A percentile compares a stretch with the other conserved stretches of the same genome.
These are phyloP conservation scores for Albula goreensis DNA, from an alignment of 2,113 vertebrate species.

Conservation along the genomic window DNA sequence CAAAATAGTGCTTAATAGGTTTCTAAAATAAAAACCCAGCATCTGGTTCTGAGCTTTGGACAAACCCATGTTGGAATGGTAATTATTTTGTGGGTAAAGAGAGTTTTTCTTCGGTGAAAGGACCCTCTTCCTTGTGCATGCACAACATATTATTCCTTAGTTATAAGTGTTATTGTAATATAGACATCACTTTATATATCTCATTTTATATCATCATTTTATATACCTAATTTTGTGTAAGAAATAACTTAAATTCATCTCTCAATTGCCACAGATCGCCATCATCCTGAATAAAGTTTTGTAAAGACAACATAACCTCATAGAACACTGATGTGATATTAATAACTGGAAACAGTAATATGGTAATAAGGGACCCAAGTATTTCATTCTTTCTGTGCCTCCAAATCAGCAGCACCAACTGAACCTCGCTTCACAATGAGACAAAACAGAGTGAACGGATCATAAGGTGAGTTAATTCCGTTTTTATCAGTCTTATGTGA, in stretches of 20 bases:
- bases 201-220: too few relatives aligned
- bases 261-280: too few relatives aligned
- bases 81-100: background rate
- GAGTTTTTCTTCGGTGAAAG: background rate
- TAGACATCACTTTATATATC: too few relatives aligned
- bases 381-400: too few relatives aligned
- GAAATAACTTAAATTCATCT: too few relatives aligned
- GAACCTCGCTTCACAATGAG: background rate
- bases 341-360: too few relatives aligned
- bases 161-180: background rate
- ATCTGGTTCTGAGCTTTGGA: background rate
- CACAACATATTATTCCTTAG: background rate
- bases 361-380: too few relatives aligned
- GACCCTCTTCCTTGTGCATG: background rate
- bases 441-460: background rate
- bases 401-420: too few relatives aligned
- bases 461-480: background rate
- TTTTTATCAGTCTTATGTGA: background rate
- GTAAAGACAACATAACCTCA: too few relatives aligned
- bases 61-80: background rate
- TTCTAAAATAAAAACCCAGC: slow-evolving; percentile 8
- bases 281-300: too few relatives aligned
- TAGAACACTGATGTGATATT: too few relatives aligned
- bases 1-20: slow-evolving; percentile 20
- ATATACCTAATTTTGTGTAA: too few relatives aligned